Evolutionary conservation across 2,113 vertebrate genomes (phyloP), one percentile per base, ranked within the genome.

Genomic region (Empidonax traillii): DNA sequence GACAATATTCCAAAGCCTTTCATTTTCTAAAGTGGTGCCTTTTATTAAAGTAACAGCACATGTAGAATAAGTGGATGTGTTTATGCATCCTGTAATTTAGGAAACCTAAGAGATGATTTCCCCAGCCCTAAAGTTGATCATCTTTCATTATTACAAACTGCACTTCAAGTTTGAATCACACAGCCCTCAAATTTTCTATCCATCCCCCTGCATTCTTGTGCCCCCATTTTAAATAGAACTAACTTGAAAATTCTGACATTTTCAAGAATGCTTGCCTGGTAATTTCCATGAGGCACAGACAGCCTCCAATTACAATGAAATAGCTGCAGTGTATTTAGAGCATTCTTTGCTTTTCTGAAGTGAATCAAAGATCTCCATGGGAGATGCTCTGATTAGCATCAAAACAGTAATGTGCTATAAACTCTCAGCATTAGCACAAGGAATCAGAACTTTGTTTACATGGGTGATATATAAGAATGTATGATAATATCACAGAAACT

Each of bases 61-160:
- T 79, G 74, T 87, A 80, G 80, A 80, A 31, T 91, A 95, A 95
- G 73, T 79, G 63, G 67, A 77, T 55, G 62, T 77, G 90, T 96
- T 97, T 92, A 94, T 87, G 75, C 58, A 94, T 90, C 89, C 87
- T 91, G 59, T 91, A 93, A 95, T 96, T 96, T 93, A 92, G 85
- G 90, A 94, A 86, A 91, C 30, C 67, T 94, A 69, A 67, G 87
- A 92, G 71, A 95, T 82, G 10, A 92, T 86, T 77, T 95, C 56
- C 63, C 44, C 65, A 37, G 66, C 69, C 74, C 37, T 43, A 55
- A 53, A 80, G 85, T 9, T 91, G 75, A 89, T 94, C 28, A 73
- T 74, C 85, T 87, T 89, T 87, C 58, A 65, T 89, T 91, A 87
- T 84, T 83, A 83, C 33, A 87, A 93, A 73, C 66, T 67, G 58